Evolutionary conservation across 2,113 vertebrate species (phyloP), one percentile per base, ranked within the genome.

Genomic region (Agelaius tricolor): DNA sequence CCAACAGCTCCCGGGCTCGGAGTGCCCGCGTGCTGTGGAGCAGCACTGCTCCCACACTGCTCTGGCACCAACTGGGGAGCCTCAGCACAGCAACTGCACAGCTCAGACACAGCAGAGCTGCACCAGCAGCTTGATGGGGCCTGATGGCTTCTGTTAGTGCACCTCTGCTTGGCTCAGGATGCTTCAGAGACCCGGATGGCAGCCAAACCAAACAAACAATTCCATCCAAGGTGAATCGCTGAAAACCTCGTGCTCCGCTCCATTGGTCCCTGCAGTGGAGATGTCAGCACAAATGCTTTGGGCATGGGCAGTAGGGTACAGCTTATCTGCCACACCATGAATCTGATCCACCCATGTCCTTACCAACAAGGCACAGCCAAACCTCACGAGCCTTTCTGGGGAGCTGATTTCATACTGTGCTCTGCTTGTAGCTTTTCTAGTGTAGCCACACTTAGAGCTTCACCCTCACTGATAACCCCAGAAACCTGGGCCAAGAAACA

Each of bases 391-490:
- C 35, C 61, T 90, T 96, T 95, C 68, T 61, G 72, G 35, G 83
- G 83, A 96, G 54, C 81, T 77, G 78, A 84, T 79, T 46, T 63
- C 71, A 77, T 6, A 94, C 52, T 19, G 23, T 15, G 84, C 46
- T 69, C 79, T 12, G 13, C 78, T 5, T 39, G 57, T 18, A 46
- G 57, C 79, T 84, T 63, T 97, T 93, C 93, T 69, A 96, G 88
- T 4, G 57, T 62, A 96, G 92, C 47, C 67, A 85, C 61, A 72
- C 87, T 91, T 52, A 18, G 82, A 97, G 95, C 82, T 61, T 69
- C 16, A 62, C 12, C 27, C 41, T 96, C 90, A 84, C 83, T 74
- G 74, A 90, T 85, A 95, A 39, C 72, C 89, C 66, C 90, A 92
- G 80, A 93, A 90, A 67, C 43, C 83, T 51, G 61, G 49, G 77